Evolutionary conservation across 1,140 invertebrate genomes (phyloP).

Genomic region (Nomia melanderi): DNA sequence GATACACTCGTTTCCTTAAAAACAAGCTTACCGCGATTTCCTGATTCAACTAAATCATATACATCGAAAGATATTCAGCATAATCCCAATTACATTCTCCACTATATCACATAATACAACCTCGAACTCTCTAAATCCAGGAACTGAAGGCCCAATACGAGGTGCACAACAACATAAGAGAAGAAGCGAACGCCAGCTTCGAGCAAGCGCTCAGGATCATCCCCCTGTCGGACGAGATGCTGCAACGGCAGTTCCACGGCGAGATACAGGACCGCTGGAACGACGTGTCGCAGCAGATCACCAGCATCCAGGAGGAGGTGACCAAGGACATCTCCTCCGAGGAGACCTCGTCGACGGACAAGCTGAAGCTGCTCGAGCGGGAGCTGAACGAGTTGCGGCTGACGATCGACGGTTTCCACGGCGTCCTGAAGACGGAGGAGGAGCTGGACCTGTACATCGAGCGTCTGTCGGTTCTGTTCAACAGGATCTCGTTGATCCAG

Average conservation of each 20-base stretch:
- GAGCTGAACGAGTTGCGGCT: constrained; percentile 87
- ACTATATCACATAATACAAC: no score
- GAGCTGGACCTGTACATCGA: constrained; percentile 90
- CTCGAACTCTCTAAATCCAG: constrained; percentile 74
- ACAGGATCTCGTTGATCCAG: constrained; percentile 87
- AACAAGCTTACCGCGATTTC: no score
- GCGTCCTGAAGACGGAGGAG: constrained; percentile 90
- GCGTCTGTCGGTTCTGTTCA: constrained; percentile 87
- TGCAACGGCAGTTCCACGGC: constrained; percentile 88
- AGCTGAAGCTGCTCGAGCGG: constrained; percentile 86
- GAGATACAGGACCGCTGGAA: constrained; percentile 90
- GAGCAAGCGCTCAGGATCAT: constrained; percentile 89
- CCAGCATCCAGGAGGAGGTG: constrained; percentile 84
- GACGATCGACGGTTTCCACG: constrained; percentile 86
- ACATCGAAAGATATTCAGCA: no score
- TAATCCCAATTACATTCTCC: no score
- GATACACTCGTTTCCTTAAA: no score
- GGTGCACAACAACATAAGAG: constrained; percentile 89
- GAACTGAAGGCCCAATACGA: constrained; percentile 93
- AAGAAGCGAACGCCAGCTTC: constrained; percentile 87
- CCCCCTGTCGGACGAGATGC: constrained; percentile 89
- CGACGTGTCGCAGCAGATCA: constrained; percentile 84
- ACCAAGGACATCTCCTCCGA: constrained; percentile 86
- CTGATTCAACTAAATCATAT: no score
- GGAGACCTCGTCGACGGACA: constrained; percentile 86